phyloP scores from a whole-genome alignment of 2,113 vertebrate genomes.

The Todiramphus chloris region DNA sequence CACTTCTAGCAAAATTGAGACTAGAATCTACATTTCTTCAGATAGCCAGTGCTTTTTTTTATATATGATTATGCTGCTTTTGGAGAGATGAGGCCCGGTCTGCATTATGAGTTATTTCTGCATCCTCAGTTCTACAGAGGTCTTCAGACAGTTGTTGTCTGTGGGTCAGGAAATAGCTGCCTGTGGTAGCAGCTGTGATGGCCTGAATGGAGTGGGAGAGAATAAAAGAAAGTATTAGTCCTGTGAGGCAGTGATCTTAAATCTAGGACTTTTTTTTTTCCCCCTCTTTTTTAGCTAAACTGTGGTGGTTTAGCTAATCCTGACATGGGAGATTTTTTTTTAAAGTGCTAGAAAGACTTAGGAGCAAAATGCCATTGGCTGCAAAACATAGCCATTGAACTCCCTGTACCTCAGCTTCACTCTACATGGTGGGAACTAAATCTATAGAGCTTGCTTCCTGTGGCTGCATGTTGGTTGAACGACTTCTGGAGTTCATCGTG shows the following conservation, averaged over 20 bases:
- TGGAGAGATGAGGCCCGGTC: not conserved
- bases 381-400: not conserved
- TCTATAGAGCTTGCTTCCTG: fast-evolving
- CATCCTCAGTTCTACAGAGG: not conserved
- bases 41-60: not conserved
- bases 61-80: not conserved
- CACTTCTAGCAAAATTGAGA: not conserved
- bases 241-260: not conserved
- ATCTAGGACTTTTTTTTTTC: not conserved
- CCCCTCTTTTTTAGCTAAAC: not conserved
- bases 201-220: not conserved
- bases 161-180: not conserved
- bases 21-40: not conserved
- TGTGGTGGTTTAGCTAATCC: not conserved
- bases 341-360: not conserved
- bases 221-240: not conserved
- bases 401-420: not conserved
- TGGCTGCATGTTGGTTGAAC: fast-evolving
- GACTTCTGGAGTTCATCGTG: not conserved
- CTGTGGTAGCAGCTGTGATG: not conserved
- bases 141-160: not conserved
- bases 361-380: not conserved
- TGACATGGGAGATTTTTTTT: not conserved
- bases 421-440: not conserved
- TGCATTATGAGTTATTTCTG: not conserved